A percentile compares a stretch with the other conserved stretches of the same genome.
Conservation (phyloP, 2,797 vertebrate genomes). For the Margarornis squamiger region DNA sequence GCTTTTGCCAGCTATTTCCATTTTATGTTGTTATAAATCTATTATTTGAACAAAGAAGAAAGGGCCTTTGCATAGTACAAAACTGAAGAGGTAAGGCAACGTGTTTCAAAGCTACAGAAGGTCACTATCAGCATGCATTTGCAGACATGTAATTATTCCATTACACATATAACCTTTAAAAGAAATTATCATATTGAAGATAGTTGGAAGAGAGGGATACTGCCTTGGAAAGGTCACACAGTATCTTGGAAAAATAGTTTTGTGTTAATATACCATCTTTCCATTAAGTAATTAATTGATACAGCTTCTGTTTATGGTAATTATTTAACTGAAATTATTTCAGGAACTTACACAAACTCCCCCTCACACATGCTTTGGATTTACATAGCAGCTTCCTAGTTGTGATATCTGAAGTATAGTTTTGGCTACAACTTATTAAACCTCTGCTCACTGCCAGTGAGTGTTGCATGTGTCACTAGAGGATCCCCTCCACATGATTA, state of each 20-base stretch:
- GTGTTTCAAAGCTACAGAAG: background rate
- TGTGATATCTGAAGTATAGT: background rate
- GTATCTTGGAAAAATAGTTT: background rate
- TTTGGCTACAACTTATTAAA: background rate
- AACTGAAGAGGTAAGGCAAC: background rate
- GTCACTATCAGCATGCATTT: background rate
- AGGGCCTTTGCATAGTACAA: background rate
- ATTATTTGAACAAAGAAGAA: slow-evolving; percentile 34
- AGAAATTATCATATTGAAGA: background rate
- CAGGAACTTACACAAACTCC: slow-evolving; percentile 37
- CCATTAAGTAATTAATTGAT: slow-evolving; percentile 7
- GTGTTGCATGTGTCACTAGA: background rate
- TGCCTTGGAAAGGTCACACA: background rate
- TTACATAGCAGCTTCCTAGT: background rate
- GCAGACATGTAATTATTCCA: slow-evolving; percentile 22
- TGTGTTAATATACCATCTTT: background rate
- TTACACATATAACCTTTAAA: slow-evolving; percentile 1
- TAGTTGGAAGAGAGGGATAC: background rate
- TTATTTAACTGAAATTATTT: slow-evolving; percentile 31
- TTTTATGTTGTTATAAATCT: slow-evolving; percentile 47
- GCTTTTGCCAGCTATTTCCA: slow-evolving; percentile 38
- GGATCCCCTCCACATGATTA: background rate
- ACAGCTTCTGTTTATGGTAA: slow-evolving; percentile 16
- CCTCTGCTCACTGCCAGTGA: background rate
- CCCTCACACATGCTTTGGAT: slow-evolving; percentile 41